These are phyloP conservation scores for Odontothrips loti DNA, from an alignment of 2,888 invertebrate genomes.

Conservation along the genomic window DNA sequence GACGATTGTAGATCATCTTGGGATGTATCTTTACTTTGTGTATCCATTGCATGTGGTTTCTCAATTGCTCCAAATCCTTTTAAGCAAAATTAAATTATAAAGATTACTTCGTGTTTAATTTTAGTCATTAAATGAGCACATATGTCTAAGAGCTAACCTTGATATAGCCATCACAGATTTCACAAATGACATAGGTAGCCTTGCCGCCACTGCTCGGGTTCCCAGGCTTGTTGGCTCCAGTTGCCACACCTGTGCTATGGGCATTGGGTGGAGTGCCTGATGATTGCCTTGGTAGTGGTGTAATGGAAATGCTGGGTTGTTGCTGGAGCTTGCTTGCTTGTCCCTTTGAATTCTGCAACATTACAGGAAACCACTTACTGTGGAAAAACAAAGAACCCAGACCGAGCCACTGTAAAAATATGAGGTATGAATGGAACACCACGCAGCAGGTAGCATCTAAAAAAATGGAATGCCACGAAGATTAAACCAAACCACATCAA, in stretches of 20 bases:
- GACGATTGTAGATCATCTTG: slow-evolving; percentile 91
- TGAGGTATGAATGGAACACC: too few relatives aligned
- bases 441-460: neutral
- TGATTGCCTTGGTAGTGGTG: slow-evolving; percentile 72
- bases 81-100: slow-evolving; percentile 33
- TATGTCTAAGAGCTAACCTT: slow-evolving; percentile 52
- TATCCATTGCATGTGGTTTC: slow-evolving; percentile 97
- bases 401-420: too few relatives aligned
- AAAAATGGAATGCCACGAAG: neutral
- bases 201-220: slow-evolving; percentile 54
- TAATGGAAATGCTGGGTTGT: slow-evolving; percentile 87
- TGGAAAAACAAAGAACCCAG: neutral
- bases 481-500: neutral
- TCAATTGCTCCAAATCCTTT: slow-evolving; percentile 79
- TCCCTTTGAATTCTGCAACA: slow-evolving; percentile 36
- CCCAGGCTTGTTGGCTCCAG: slow-evolving; percentile 42
- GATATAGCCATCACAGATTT: slow-evolving; percentile 95
- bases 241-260: slow-evolving; percentile 46
- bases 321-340: slow-evolving; percentile 50
- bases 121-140: neutral
- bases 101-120: neutral
- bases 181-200: slow-evolving; percentile 87
- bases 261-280: slow-evolving; percentile 49
- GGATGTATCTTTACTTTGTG: slow-evolving; percentile 96
- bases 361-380: neutral